These are phyloP conservation scores for Gambelia wislizenii DNA, from an alignment of 2,797 vertebrate species.

Conservation along the genomic window DNA sequence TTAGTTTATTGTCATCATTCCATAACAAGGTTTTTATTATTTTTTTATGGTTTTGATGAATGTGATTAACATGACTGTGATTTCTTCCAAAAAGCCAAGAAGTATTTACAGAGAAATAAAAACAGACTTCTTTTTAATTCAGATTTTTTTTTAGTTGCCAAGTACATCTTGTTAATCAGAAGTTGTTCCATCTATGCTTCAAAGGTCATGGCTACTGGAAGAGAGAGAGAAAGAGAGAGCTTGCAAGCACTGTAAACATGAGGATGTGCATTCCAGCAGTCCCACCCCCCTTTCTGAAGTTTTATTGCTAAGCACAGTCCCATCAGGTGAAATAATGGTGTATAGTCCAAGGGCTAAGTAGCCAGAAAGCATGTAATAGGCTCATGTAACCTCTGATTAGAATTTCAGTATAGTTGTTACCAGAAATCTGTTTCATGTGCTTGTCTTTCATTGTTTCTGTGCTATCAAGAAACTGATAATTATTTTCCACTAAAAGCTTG, in stretches of 20 bases:
- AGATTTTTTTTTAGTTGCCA: neutral
- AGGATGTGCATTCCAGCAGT: neutral
- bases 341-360: neutral
- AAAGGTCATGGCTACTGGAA: neutral
- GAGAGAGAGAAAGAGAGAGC: too few species aligned
- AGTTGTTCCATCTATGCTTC: neutral
- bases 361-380: neutral
- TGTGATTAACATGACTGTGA: neutral
- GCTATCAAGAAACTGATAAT: neutral
- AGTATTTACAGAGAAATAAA: neutral
- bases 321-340: neutral
- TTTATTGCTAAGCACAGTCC: neutral
- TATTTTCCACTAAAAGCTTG: neutral
- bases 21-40: neutral
- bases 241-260: neutral
- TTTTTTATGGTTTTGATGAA: neutral
- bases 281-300: neutral
- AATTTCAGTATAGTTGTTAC: neutral
- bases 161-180: neutral
- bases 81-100: neutral
- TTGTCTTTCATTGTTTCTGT: too few species aligned
- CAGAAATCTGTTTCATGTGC: too few species aligned
- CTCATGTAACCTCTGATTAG: neutral
- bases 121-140: neutral
- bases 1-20: too few species aligned